Base-by-base conservation (phyloP, 2,113 vertebrate species). In the Abramis brama region DNA sequence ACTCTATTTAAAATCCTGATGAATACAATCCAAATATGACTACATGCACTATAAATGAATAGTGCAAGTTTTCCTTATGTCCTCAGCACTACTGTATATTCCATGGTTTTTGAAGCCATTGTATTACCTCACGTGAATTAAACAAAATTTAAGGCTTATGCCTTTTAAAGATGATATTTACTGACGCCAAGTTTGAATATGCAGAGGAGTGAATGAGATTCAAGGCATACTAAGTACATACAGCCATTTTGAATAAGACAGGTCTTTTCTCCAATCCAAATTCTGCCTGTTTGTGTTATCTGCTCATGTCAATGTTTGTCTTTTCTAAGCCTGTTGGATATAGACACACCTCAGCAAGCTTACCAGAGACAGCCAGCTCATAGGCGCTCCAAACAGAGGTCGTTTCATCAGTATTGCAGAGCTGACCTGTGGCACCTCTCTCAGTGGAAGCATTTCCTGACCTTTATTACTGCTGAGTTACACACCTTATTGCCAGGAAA, bases 401-500 rank as follows among this genome's bases (percentile, higher is more conserved):
- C 74, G 21, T 71, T 84, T 75, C 73, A 86, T 88, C 84, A 45
- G 50, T 86, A 86, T 85, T 83, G 79, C 25, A 83, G 50, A 47
- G 55, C n/a, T 36, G 83, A 78, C 87, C 82, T 85, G 59, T 45
- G 19, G 36, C 70, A 75, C 86, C 79, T 43, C 78, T 76, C 59
- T 76, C 33, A 30, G 68, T 73, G 30, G 75, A 62, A 47, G 23
- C 74, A 27, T 70, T 55, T 47, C 60, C 60, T 84, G 88, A 87
- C 88, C 88, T 89, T 82, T 85, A 82, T 85, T 82, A 86, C 86
- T 84, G 83, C 82, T n/a, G 85, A 84, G 62, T 82, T 76, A 76
- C 62, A 81, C 62, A 57, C n/a, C 78, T 85, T 89, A 89, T 82
- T 83, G 73, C 45, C 36, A 82, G 85, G 39, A 66, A 87, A 84